Evolutionary conservation across 1,140 invertebrate genomes (phyloP).

Genomic region (Drosophila aff.): DNA sequence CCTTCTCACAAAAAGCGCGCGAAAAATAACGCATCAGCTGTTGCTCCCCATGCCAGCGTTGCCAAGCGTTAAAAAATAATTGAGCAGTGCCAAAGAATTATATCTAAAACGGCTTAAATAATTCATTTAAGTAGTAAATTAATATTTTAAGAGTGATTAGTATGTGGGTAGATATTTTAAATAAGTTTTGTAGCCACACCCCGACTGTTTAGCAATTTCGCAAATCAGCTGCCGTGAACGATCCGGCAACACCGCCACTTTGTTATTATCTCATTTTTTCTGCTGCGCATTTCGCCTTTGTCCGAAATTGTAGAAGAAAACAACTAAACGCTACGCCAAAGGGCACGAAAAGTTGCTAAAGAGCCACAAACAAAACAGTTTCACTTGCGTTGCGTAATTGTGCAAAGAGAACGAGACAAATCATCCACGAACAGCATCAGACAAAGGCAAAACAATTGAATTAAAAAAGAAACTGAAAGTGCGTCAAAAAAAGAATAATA

Average conservation of each 20-base stretch:
- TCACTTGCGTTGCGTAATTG: slow-evolving; percentile 29
- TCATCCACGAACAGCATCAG: slow-evolving; percentile 5
- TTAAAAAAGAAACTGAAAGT: slow-evolving; percentile 65
- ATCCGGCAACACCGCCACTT: slow-evolving; percentile 61
- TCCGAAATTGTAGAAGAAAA: slow-evolving; percentile 68
- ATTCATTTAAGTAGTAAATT: no score
- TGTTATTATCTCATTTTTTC: slow-evolving; percentile 83
- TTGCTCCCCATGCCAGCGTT: slow-evolving; percentile 43
- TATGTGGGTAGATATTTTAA: background rate
- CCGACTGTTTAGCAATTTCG: slow-evolving; percentile 17
- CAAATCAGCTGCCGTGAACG: slow-evolving; percentile 56
- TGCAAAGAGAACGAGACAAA: slow-evolving; percentile 4
- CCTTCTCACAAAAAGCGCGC: slow-evolving; percentile 29
- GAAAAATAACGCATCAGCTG: slow-evolving; percentile 57
- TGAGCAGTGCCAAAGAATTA: background rate
- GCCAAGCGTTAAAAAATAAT: slow-evolving; percentile 20
- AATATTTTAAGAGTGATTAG: background rate
- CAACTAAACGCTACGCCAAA: slow-evolving; percentile 41
- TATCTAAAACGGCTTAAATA: background rate
- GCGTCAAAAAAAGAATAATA: slow-evolving; percentile 40
- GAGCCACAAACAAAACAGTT: slow-evolving; percentile 32
- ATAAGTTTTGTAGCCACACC: slow-evolving; percentile 2
- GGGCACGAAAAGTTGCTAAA: slow-evolving; percentile 54
- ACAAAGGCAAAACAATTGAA: slow-evolving; percentile 43
- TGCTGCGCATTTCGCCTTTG: slow-evolving; percentile 81